Conservation (phyloP, 1,140 invertebrate species). For the Heterodera carotae region DNA sequence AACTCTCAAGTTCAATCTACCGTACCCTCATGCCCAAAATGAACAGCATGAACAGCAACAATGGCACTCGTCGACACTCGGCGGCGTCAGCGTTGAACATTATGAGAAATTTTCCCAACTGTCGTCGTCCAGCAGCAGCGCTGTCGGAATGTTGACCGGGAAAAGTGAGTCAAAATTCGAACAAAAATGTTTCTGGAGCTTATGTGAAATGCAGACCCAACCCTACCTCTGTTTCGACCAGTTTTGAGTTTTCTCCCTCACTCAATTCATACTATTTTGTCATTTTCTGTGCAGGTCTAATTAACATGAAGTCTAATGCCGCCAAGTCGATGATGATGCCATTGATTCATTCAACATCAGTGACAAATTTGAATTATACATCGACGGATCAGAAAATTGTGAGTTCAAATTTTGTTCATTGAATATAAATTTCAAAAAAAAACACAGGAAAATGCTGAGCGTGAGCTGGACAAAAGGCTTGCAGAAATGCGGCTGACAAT, state of each 20-base stretch:
- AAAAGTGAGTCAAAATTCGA: neutral
- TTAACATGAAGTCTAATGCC: neutral
- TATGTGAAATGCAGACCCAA: no score
- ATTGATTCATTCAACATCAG: neutral
- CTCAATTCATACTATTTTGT: no score
- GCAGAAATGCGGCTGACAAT: constrained; percentile 1
- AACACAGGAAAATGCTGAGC: neutral
- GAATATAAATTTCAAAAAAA: neutral
- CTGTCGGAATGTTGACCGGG: neutral
- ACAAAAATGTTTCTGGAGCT: no score
- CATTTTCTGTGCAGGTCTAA: no score
- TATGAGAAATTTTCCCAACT: neutral
- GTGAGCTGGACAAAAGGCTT: neutral
- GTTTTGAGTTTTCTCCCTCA: no score
- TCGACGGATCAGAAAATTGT: neutral
- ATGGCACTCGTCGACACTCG: neutral
- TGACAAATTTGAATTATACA: neutral
- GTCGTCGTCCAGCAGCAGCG: neutral
- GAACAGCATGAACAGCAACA: neutral
- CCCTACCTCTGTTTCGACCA: no score
- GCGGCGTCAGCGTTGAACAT: neutral
- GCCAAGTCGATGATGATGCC: neutral
- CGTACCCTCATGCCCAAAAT: neutral
- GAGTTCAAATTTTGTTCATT: neutral
- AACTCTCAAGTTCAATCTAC: neutral